These are phyloP conservation scores for Drosophila eugracilis DNA, from an alignment of 1,140 invertebrate species.

Conservation along the genomic window DNA sequence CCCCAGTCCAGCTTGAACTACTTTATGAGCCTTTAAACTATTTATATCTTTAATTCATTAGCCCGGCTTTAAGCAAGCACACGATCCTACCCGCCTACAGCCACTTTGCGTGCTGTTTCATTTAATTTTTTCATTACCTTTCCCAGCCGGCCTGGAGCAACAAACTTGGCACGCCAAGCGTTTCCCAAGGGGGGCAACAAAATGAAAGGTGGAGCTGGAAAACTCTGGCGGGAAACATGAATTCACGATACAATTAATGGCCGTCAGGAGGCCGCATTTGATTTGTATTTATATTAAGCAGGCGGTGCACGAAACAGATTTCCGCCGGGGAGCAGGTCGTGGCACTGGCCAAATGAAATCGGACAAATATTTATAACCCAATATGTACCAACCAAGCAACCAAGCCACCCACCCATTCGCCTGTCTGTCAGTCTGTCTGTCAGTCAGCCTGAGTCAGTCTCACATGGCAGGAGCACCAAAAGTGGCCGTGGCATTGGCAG, in stretches of 20 bases:
- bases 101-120: constrained; percentile 63
- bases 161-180: constrained; percentile 61
- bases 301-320: constrained; percentile 59
- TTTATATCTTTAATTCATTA: constrained; percentile 53
- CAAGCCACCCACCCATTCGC: too few relatives aligned
- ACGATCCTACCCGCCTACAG: constrained; percentile 11
- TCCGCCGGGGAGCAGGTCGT: constrained; percentile 27
- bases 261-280: constrained; percentile 57
- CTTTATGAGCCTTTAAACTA: constrained; percentile 14
- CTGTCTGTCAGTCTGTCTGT: constrained; percentile 15
- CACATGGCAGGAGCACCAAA: constrained; percentile 17
- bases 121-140: constrained; percentile 75
- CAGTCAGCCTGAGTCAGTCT: constrained; percentile 36
- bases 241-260: constrained; percentile 71
- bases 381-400: not conserved
- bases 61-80: constrained; percentile 8
- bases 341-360: constrained; percentile 59
- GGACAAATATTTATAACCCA: constrained; percentile 76
- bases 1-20: too few relatives aligned
- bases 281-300: constrained; percentile 71
- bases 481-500: constrained; percentile 37
- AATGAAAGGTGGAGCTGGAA: constrained; percentile 12
- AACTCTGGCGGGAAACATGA: constrained; percentile 38
- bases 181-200: constrained; percentile 21
- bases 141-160: constrained; percentile 31